Conservation (phyloP, 2,113 vertebrate genomes). For the Etheostoma spectabile region DNA sequence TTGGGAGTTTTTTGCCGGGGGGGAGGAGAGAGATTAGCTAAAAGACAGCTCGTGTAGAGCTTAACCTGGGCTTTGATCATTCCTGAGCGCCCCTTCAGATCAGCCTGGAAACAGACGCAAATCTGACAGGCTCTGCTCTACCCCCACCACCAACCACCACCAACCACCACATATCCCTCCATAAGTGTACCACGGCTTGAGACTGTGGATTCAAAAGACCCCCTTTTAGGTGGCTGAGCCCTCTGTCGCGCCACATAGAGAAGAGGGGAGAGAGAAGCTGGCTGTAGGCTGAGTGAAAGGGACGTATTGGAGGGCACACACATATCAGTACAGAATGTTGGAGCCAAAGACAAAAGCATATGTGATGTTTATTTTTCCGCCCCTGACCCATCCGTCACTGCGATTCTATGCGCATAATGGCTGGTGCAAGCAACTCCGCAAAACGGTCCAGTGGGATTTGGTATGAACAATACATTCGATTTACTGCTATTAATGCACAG, state of each 20-base stretch:
- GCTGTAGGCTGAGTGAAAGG: constrained; percentile 60
- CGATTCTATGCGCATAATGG: constrained; percentile 28
- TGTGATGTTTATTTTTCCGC: constrained; percentile 48
- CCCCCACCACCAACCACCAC: not conserved
- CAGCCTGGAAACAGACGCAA: constrained; percentile 75
- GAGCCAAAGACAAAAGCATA: constrained; percentile 44
- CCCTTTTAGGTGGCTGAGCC: constrained; percentile 49
- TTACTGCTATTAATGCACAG: constrained; percentile 20
- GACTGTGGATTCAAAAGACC: constrained; percentile 80
- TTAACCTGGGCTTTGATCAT: constrained; percentile 87
- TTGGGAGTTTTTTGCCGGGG: constrained; percentile 66
- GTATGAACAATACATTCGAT: constrained; percentile 29
- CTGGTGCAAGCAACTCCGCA: constrained; percentile 45
- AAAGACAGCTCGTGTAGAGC: constrained; percentile 85
- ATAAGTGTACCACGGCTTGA: constrained; percentile 64
- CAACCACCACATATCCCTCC: constrained; percentile 51
- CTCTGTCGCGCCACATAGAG: constrained; percentile 49
- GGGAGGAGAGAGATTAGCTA: constrained; percentile 82
- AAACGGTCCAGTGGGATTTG: constrained; percentile 44
- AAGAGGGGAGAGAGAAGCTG: constrained; percentile 31
- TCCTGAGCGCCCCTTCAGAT: constrained; percentile 79
- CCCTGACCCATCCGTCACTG: constrained; percentile 34
- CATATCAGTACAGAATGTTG: constrained; percentile 45
- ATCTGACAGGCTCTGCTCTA: constrained; percentile 80
- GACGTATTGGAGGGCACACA: constrained; percentile 26